Percentiles rank a stretch among this genome's conserved stretches.
These are phyloP conservation scores for Neodon shergylaensis DNA, from an alignment of 2,113 vertebrate genomes.

Conservation along the genomic window DNA sequence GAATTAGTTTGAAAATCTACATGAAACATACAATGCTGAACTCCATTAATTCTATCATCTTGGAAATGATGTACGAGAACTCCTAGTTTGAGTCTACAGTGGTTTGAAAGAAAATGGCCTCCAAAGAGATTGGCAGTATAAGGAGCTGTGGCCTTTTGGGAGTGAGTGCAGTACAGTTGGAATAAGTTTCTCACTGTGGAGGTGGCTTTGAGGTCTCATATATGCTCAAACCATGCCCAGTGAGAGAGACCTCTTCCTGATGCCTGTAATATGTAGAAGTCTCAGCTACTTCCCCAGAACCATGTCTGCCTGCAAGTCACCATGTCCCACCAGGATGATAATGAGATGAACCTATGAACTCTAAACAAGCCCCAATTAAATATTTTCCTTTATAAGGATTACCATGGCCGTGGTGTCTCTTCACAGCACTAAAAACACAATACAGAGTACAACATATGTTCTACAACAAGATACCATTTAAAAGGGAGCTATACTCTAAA, in stretches of 20 bases:
- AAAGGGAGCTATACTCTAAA: neutral
- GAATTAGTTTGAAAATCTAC: neutral
- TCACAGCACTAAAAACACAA: no score
- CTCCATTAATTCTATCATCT: neutral
- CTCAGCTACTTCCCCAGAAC: no score
- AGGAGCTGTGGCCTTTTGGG: no score
- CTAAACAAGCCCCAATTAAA: no score
- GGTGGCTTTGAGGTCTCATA: no score
- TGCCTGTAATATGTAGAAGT: no score
- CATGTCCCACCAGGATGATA: neutral
- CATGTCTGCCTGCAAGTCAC: neutral
- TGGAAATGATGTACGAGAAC: neutral
- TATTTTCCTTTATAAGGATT: neutral
- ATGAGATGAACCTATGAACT: neutral
- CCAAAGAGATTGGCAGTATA: no score
- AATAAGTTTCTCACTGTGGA: no score
- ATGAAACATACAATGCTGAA: neutral
- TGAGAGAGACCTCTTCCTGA: no score
- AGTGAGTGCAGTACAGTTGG: no score
- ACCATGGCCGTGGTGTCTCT: neutral
- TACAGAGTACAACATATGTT: neutral
- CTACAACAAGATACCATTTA: neutral
- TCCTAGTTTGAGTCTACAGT: neutral
- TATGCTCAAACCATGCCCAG: no score
- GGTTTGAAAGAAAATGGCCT: neutral